Evolutionary conservation across 2,113 vertebrate species (phyloP), one percentile per base, ranked within the genome.

Genomic region (Ranitomeya variabilis): DNA sequence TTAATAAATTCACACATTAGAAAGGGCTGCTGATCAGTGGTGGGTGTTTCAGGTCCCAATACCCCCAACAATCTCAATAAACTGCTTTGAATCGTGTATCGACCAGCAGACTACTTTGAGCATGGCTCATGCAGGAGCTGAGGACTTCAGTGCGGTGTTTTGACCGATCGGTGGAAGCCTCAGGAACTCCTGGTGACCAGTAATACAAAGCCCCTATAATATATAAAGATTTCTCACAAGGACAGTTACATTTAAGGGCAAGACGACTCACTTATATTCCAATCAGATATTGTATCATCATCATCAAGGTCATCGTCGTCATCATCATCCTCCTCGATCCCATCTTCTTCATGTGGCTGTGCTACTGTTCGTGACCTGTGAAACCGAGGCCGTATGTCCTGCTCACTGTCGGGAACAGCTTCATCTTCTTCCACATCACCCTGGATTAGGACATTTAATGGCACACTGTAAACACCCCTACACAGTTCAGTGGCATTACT

Each of bases 361-460:
- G 97, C 97, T 6, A 99, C 97, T 0, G 98, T 99, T 86, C 97
- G 96, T 0, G 98, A 99, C 89, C 97, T 96, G 93, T 99, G 98
- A 92, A 99, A 99, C 66, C 98, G 96, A 18, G 98, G 98, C 62
- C 97, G 93, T 92, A 99, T 99, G 90, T 99, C 98, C 90, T 99
- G 98, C 90, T 99, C 98, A 6, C 96, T 99, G 90, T 99, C 98
- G 23, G 98, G 98, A 91, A 99, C 96, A 57, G 97, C 96, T 93
- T 99, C 98, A 0, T 97, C 96, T 91, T 99, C 98, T 93, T 99
- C 98, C 73, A 97, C 97, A 92, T 99, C 98, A 13, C 97, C 98
- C 98, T 99, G 81, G 54, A 18, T 66, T 66, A 51, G 1, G 71
- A 12, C 2, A 67, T 83, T 15, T 4, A 16, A 74, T 18, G 19